Evolutionary conservation across 1,140 invertebrate species (phyloP).

Genomic region (Brachionus sp.): DNA sequence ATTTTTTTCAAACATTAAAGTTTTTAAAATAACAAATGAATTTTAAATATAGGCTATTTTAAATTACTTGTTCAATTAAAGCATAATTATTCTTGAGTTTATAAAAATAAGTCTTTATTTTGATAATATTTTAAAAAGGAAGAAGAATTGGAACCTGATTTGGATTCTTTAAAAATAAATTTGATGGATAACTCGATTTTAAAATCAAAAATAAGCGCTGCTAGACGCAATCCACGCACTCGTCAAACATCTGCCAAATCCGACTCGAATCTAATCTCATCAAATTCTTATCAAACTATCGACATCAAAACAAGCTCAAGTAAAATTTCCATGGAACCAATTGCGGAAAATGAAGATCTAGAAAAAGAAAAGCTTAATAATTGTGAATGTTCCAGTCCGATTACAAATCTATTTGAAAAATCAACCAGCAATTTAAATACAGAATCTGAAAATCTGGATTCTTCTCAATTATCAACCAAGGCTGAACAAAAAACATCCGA

Average conservation of each 20-base stretch:
- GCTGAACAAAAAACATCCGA: neutral
- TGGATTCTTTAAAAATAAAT: neutral
- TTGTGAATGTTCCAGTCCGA: neutral
- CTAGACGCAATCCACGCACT: neutral
- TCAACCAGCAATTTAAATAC: neutral
- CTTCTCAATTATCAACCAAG: neutral
- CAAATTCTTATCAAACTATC: slow-evolving; percentile 8
- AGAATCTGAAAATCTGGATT: neutral
- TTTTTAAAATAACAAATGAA: too few species aligned
- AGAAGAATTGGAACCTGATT: neutral
- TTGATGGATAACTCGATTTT: slow-evolving; percentile 19
- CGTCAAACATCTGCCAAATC: neutral
- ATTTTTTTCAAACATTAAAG: too few species aligned
- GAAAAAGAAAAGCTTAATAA: neutral
- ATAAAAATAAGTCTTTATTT: too few species aligned
- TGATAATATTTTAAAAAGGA: neutral
- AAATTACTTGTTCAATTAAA: too few species aligned
- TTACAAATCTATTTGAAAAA: neutral
- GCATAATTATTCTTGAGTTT: too few species aligned
- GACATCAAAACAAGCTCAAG: neutral
- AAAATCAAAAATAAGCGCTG: slow-evolving; percentile 32
- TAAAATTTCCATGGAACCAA: slow-evolving; percentile 7
- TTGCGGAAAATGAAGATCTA: neutral
- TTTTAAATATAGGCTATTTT: too few species aligned
- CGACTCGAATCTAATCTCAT: neutral